Evolutionary conservation across 2,113 vertebrate species (phyloP), one percentile per base, ranked within the genome.

Genomic region (Crotalus helleri): DNA sequence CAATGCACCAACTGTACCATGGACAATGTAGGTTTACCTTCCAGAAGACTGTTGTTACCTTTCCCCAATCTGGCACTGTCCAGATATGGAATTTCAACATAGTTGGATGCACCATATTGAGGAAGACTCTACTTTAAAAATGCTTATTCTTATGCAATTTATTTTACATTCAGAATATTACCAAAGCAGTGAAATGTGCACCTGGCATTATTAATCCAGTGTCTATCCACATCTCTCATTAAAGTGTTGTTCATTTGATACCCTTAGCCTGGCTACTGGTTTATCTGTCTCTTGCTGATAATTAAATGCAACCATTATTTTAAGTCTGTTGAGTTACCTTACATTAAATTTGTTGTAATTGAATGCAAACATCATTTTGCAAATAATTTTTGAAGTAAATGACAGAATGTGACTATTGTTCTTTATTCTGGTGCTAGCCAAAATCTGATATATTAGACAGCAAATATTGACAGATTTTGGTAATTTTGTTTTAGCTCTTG

Each of bases 201-300:
- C 10, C 57, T 33, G 23, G 23, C 1, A 9, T 29, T 51, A 51
- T 23, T 87, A 33, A 53, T 10, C 54, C 26, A 17, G 61, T 15
- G 7, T 59, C 23, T 2, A 2, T 89, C 58, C 29, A 23, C 33
- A 49, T 19, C 2, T 19, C 11, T n/a, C 3, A 90, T 49, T 93
- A 39, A n/a, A 59, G n/a, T 89, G 58, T 59, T 86, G 93, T 13
- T 54, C 87, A 5, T 6, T 81, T 15, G 3, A 92, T 90, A 39
- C 91, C 23, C 39, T 81, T 6, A 86, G 89, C 87, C 55, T 87
- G 5, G 29, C 13, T 8, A 64, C 39, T 44, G 88, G 57, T 54
- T 51, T 94, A 11, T 92, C 11, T 85, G 53, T 96, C 92, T 90
- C 17, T 93, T 94, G 26, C 74, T 93, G 3, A 94, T 87, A 94